phyloP scores from a whole-genome alignment of 1,140 invertebrate species.

The Onthophagus taurus region DNA sequence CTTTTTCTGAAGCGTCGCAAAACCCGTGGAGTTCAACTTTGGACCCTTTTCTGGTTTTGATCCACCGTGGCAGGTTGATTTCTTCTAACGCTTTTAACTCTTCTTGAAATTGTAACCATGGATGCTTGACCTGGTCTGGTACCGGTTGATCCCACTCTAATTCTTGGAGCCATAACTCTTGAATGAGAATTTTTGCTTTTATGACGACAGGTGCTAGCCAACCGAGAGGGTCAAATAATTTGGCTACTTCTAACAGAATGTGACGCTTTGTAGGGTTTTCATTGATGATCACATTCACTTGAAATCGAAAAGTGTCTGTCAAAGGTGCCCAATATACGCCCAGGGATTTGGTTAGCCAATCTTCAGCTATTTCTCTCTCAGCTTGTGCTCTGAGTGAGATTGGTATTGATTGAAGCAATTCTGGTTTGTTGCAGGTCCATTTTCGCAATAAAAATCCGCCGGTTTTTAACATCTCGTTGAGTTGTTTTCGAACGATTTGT shows the following conservation, averaged over 20 bases:
- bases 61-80: conserved; percentile 18
- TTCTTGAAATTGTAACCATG: conserved; percentile 19
- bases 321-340: conserved; percentile 18
- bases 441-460: conserved; percentile 34
- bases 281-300: conserved; percentile 9
- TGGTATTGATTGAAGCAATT: conserved; percentile 8
- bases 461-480: conserved; percentile 10
- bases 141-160: conserved; percentile 33
- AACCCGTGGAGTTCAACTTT: conserved; percentile 19
- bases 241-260: conserved; percentile 18
- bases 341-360: conserved; percentile 20
- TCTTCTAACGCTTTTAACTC: conserved; percentile 16
- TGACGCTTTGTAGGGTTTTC: conserved; percentile 8
- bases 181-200: conserved; percentile 36
- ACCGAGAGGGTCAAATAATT: conserved; percentile 38
- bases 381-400: too few species aligned
- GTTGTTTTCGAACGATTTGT: neutral
- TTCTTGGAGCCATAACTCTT: conserved; percentile 29
- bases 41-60: conserved; percentile 1
- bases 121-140: conserved; percentile 15
- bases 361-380: too few species aligned
- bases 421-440: conserved; percentile 31
- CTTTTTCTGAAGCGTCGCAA: conserved; percentile 20
- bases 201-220: conserved; percentile 32
- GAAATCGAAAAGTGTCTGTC: neutral